Conservation (phyloP, 2,113 vertebrate species). For the Meles meles region DNA sequence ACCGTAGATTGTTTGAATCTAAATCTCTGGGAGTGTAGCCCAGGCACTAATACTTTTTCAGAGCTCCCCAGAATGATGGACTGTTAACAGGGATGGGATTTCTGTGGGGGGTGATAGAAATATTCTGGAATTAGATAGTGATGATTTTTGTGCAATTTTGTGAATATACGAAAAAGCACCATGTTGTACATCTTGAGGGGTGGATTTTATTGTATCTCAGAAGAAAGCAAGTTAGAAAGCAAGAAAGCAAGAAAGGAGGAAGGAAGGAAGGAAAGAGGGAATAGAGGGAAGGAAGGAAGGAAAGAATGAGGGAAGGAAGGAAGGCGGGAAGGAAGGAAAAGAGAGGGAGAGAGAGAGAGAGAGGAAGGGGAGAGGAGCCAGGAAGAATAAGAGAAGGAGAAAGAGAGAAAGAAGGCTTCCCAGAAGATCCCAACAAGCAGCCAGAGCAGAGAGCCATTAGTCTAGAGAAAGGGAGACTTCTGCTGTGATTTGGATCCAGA, state of each 20-base stretch:
- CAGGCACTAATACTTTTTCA: not conserved
- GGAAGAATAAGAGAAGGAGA: too few relatives aligned
- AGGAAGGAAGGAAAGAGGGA: not conserved
- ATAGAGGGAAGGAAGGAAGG: not conserved
- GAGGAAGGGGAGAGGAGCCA: fast-evolving
- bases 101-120: not conserved
- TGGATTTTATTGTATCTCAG: not conserved
- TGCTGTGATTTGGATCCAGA: not conserved
- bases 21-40: not conserved
- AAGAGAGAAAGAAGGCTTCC: not conserved
- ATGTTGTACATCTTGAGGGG: not conserved
- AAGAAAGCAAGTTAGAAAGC: not conserved
- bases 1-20: not conserved
- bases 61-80: not conserved
- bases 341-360: too few relatives aligned
- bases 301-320: too few relatives aligned
- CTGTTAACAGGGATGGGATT: not conserved
- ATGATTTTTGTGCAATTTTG: not conserved
- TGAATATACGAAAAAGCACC: not conserved
- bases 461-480: not conserved
- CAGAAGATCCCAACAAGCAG: not conserved
- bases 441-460: not conserved
- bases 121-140: not conserved
- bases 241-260: too few relatives aligned
- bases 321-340: not conserved